Base-by-base conservation (phyloP, 1,140 invertebrate genomes). In the Heliothis subflexa region DNA sequence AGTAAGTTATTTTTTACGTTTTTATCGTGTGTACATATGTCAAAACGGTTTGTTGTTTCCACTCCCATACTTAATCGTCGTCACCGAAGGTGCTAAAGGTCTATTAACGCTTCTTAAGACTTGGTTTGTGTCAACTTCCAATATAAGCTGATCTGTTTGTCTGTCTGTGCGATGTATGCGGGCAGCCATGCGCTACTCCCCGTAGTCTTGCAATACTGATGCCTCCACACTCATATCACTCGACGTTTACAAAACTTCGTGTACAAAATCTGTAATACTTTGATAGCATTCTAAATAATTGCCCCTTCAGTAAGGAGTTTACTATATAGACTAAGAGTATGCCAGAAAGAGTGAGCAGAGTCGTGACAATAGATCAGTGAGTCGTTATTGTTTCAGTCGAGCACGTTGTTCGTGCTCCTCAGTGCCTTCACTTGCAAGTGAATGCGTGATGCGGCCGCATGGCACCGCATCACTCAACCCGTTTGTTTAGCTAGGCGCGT, bases 1-100 rank as follows among this genome's bases (percentile, higher is more conserved):
- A 94, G 92, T 94, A 94, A 94, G 93, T 94, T 94, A 94, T 94
- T 94, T 94, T 94, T 94, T 93, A 94, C 93, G 92, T 94, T 94
- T 94, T 91, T 94, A 94, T 91, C 87, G 89, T 93, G 91, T 93
- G 92, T 91, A 94, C 92, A 94, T 90, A 89, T 87, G 87, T 82
- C 61, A 74, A 89, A 87, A 90, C 86, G 90, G 88, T 93, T 93
- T 90, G 90, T 93, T 94, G 89, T 92, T 91, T 93, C 89, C 91
- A 92, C 80, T 90, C 85, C 88, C 92, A 83, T 88, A 89, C 80
- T 91, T 91, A 87, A 88, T 86, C 79, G 74, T 90, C 88, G 89
- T 87, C 92, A 93, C 90, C 90, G 87, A 92, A 88, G 93, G 93
- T 94, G 92, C 93, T 94, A 94, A 92, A 89, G 89, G 91, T 93